Evolutionary conservation across 2,113 vertebrate species (phyloP).

Genomic region (Callorhinus ursinus): DNA sequence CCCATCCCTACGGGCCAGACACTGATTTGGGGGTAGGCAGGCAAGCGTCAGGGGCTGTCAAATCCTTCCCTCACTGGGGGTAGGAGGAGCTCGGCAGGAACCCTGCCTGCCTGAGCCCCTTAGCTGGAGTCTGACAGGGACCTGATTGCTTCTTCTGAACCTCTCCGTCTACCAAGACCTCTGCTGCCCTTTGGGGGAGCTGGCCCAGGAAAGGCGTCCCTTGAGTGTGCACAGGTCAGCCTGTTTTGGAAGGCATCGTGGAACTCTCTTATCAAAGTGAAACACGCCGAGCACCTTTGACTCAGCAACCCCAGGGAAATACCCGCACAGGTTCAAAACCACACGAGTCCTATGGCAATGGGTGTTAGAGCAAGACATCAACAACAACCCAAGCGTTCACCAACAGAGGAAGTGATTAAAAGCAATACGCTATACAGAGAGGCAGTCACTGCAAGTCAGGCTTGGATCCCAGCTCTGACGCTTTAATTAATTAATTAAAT

Average conservation of each 20-base stretch:
- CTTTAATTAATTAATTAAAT: background rate
- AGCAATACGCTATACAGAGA: background rate
- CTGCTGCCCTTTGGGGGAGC: background rate
- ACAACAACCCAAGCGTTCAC: background rate
- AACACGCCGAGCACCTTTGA: background rate
- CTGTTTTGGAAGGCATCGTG: background rate
- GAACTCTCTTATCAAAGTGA: background rate
- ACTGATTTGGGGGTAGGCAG: background rate
- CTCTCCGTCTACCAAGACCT: background rate
- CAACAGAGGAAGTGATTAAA: background rate
- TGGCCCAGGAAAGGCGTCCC: background rate
- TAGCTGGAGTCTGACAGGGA: background rate
- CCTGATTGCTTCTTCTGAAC: background rate
- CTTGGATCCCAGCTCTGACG: background rate
- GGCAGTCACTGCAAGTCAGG: background rate
- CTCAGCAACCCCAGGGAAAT: background rate
- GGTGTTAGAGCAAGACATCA: background rate
- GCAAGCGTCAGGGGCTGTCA: background rate
- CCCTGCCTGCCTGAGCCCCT: background rate
- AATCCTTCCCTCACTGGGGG: background rate
- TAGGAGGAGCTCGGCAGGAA: background rate
- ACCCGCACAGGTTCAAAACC: background rate
- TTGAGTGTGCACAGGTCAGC: background rate
- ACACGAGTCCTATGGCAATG: background rate
- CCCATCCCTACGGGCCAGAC: background rate